These are phyloP conservation scores for Hyperoodon ampullatus DNA, from an alignment of 2,113 vertebrate genomes.

Conservation along the genomic window DNA sequence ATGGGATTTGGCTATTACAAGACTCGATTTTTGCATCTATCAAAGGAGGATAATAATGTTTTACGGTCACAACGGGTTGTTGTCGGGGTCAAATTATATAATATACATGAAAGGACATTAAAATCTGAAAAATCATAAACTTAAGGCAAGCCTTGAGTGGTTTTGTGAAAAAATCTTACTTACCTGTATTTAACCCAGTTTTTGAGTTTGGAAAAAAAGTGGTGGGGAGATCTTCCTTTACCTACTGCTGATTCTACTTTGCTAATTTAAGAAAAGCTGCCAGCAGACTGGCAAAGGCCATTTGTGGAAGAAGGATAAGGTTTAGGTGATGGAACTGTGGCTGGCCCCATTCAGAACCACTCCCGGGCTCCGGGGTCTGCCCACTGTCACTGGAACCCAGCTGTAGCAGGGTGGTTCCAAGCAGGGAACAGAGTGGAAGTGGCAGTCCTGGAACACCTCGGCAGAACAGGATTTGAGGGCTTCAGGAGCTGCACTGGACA, in stretches of 20 bases:
- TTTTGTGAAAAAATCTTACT: background rate
- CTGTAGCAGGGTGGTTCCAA: background rate
- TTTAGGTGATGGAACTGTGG: background rate
- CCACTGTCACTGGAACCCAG: background rate
- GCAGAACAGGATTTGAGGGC: background rate
- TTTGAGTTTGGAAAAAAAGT: background rate
- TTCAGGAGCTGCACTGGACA: background rate
- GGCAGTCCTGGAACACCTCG: background rate
- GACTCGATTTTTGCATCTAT: background rate
- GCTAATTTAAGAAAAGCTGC: background rate
- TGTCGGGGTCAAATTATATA: background rate
- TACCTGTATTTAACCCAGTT: background rate
- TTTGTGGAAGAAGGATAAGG: background rate
- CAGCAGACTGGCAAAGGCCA: background rate
- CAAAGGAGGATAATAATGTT: background rate
- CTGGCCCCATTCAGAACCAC: background rate
- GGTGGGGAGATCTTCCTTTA: background rate
- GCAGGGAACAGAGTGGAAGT: background rate
- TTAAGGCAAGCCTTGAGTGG: background rate
- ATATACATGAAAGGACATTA: background rate
- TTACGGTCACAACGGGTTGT: background rate
- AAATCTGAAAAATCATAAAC: background rate
- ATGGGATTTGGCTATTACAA: background rate
- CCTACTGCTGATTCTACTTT: background rate
- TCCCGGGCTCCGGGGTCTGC: background rate